Conservation (phyloP, 2,113 vertebrate genomes). For the Hylia prasina region DNA sequence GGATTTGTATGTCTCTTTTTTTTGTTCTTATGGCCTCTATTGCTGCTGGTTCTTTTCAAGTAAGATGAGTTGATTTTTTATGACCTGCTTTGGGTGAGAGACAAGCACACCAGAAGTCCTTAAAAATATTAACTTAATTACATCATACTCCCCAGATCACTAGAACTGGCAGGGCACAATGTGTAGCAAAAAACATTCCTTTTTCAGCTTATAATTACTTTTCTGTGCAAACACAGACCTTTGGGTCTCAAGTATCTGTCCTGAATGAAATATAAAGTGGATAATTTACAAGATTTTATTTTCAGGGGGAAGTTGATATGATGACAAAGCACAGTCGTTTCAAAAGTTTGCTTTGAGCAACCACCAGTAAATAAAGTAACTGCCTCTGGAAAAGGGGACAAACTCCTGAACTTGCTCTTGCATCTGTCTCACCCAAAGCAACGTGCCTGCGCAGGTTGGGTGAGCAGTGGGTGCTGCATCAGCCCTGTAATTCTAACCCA, state of each 20-base stretch:
- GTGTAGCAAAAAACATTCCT: background rate
- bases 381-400: background rate
- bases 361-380: background rate
- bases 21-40: background rate
- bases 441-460: too few species aligned
- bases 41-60: background rate
- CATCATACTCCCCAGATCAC: background rate
- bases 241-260: background rate
- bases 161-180: background rate
- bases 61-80: background rate
- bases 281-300: background rate
- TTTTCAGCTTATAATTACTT: background rate
- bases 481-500: background rate
- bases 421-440: background rate
- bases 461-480: background rate
- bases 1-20: background rate
- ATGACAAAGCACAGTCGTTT: background rate
- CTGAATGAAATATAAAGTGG: background rate
- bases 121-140: background rate
- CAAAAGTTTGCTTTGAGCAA: background rate
- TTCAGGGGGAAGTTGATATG: background rate
- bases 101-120: background rate
- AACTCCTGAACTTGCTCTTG: background rate
- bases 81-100: background rate
- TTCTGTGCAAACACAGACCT: background rate